These are phyloP conservation scores for Catharus bicknelli DNA, from an alignment of 2,113 vertebrate species.

Conservation along the genomic window DNA sequence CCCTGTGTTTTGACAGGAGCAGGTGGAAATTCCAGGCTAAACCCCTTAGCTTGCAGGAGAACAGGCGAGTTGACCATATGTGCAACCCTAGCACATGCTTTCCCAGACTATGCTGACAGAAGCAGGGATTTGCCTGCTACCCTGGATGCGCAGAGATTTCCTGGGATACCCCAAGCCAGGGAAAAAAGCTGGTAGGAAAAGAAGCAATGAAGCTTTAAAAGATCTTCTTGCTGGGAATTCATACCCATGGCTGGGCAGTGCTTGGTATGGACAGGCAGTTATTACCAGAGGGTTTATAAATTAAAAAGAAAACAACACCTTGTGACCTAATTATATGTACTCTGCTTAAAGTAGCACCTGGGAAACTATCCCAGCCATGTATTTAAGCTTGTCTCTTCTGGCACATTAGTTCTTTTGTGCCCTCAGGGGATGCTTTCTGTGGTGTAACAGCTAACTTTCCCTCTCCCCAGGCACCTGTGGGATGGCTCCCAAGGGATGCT, in stretches of 20 bases:
- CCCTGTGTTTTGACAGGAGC: background rate
- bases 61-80: accelerated
- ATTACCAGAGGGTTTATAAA: background rate
- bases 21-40: background rate
- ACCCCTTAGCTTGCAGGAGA: background rate
- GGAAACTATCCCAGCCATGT: background rate
- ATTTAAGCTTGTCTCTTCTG: background rate
- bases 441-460: background rate
- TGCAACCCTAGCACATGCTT: background rate
- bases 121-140: background rate
- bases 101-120: background rate
- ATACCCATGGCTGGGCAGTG: background rate
- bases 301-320: background rate
- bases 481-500: background rate
- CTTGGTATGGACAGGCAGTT: background rate
- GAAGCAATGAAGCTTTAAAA: background rate
- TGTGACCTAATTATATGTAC: background rate
- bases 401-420: background rate
- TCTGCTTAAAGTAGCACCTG: background rate
- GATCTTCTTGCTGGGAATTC: background rate
- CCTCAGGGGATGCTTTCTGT: background rate
- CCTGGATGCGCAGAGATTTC: background rate
- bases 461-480: background rate
- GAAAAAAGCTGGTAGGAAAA: background rate
- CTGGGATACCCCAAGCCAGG: background rate